A percentile compares a stretch with the other conserved stretches of the same genome.
Evolutionary conservation across 1,140 invertebrate species (phyloP).

Genomic region (Coptotermes formosanus): DNA sequence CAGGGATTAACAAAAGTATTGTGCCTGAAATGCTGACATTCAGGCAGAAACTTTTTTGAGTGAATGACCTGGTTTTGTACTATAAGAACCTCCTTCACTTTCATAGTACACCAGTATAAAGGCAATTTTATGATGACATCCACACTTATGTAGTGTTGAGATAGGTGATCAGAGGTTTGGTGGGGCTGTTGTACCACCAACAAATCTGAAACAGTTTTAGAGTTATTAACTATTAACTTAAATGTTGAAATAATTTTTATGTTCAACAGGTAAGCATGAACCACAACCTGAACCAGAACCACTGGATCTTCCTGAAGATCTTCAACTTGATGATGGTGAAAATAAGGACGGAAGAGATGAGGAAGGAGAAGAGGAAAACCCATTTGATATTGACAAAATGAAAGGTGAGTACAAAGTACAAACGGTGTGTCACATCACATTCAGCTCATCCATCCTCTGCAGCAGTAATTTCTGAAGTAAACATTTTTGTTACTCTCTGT

Average conservation of each 20-base stretch:
- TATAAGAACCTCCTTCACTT: no score
- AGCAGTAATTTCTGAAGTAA: no score
- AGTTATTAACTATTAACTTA: no score
- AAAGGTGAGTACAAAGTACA: constrained; percentile 49
- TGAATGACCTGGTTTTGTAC: no score
- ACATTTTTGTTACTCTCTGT: no score
- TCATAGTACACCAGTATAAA: neutral
- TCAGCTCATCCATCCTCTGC: neutral
- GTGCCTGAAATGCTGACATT: no score
- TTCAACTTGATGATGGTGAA: constrained; percentile 78
- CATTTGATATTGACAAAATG: constrained; percentile 79
- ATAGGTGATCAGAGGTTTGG: no score
- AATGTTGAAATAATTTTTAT: neutral
- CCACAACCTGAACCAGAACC: constrained; percentile 75
- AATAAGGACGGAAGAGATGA: constrained; percentile 53
- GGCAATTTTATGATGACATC: neutral
- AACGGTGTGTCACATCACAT: constrained; percentile 20
- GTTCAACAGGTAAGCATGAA: constrained; percentile 55
- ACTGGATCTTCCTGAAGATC: constrained; percentile 83
- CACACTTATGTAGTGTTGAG: no score
- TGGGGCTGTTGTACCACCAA: no score
- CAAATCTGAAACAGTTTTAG: no score
- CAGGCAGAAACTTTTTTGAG: no score
- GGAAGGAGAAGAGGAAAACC: constrained; percentile 65
- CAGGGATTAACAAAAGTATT: no score